Conservation (phyloP, 2,113 vertebrate genomes). For the Hyaena hyaena region DNA sequence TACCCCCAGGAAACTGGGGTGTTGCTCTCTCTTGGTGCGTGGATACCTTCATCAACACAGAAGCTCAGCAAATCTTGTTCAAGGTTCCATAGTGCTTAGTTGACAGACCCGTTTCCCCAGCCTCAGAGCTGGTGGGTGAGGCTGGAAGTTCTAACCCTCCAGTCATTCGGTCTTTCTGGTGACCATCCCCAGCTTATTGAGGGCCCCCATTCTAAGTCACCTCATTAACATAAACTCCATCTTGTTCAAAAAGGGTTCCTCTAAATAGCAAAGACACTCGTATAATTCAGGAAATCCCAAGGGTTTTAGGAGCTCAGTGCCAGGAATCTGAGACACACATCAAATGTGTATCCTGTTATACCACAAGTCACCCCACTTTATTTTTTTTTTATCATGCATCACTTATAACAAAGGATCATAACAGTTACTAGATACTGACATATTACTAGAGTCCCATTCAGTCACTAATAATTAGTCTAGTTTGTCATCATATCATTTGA, state of each 20-base stretch:
- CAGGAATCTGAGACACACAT: too few relatives aligned
- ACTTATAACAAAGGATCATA: not conserved
- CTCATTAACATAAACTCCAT: not conserved
- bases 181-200: not conserved
- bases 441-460: not conserved
- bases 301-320: not conserved
- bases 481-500: not conserved
- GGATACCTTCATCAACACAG: not conserved
- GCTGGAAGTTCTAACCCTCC: not conserved
- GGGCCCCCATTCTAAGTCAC: not conserved
- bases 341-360: not conserved
- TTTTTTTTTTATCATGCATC: not conserved
- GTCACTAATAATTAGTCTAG: not conserved
- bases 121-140: not conserved
- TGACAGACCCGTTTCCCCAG: not conserved
- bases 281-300: not conserved
- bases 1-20: not conserved
- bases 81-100: not conserved
- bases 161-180: not conserved
- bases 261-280: not conserved
- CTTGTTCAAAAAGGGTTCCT: not conserved
- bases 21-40: not conserved
- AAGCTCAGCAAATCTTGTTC: not conserved
- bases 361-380: too few relatives aligned
- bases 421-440: not conserved